phyloP scores from a whole-genome alignment of 2,113 vertebrate genomes.

The Podarcis raffonei region DNA sequence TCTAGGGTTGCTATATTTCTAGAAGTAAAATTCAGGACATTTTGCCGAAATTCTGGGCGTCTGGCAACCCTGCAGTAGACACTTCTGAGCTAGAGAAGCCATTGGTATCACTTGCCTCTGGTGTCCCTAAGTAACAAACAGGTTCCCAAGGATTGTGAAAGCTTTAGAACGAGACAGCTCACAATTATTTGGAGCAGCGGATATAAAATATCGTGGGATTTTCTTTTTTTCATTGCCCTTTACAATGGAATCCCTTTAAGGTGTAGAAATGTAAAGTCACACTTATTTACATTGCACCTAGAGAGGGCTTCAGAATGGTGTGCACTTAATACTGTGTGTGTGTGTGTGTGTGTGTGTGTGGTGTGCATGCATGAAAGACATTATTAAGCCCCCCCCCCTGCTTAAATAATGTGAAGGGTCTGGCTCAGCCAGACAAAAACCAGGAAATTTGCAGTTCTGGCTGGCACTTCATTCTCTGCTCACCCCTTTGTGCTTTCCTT shows the following conservation, averaged over 20 bases:
- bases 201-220: neutral
- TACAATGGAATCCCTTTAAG: neutral
- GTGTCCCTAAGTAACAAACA: neutral
- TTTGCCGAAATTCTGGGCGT: neutral
- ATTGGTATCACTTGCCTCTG: too few relatives aligned
- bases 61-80: too few relatives aligned
- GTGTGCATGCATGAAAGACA: neutral
- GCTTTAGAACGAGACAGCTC: neutral
- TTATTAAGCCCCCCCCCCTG: neutral
- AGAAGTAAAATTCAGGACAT: neutral
- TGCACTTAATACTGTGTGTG: neutral
- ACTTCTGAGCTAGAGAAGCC: too few relatives aligned
- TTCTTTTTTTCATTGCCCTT: neutral
- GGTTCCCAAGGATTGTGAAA: neutral
- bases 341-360: neutral
- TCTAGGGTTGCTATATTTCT: too few relatives aligned
- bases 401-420: neutral
- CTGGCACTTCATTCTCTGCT: neutral
- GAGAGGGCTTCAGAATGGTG: neutral
- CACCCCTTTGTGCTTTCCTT: slow-evolving; percentile 4
- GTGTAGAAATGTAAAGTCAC: neutral
- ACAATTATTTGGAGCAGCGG: neutral
- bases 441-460: neutral
- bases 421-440: neutral
- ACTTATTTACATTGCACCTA: slow-evolving; percentile 21